phyloP scores from a whole-genome alignment of 2,797 vertebrate genomes.

The Esox lucius region DNA sequence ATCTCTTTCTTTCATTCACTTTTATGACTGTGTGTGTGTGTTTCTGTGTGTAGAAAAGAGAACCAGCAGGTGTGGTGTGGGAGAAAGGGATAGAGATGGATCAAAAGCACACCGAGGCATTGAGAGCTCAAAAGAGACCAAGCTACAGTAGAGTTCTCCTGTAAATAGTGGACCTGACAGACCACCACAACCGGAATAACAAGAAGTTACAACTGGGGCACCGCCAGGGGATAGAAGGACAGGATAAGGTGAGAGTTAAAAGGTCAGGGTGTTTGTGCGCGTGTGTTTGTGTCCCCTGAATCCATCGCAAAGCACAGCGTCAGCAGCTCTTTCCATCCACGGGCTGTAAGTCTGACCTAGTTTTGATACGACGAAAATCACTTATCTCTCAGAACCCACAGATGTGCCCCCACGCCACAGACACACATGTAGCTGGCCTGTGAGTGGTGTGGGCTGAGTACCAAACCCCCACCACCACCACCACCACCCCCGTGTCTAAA shows the following conservation, averaged over 20 bases:
- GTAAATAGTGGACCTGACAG: background rate
- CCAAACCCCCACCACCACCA: constrained; percentile 45
- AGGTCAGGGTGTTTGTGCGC: constrained; percentile 23
- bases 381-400: constrained; percentile 1
- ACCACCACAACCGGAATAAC: background rate
- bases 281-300: constrained; percentile 33
- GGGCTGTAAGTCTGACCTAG: constrained; percentile 48
- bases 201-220: background rate
- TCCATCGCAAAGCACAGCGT: constrained; percentile 41
- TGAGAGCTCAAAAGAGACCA: no score
- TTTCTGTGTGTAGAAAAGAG: background rate
- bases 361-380: constrained; percentile 29
- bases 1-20: background rate
- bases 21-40: background rate
- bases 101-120: background rate
- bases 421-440: constrained; percentile 9
- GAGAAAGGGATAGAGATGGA: background rate
- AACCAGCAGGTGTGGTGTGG: no score
- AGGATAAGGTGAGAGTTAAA: background rate
- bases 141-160: no score
- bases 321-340: constrained; percentile 33
- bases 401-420: background rate
- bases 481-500: constrained; percentile 35
- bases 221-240: no score
- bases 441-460: constrained; percentile 37